Base-by-base conservation (phyloP, 2,888 invertebrate genomes). In the Terebella lapidaria region DNA sequence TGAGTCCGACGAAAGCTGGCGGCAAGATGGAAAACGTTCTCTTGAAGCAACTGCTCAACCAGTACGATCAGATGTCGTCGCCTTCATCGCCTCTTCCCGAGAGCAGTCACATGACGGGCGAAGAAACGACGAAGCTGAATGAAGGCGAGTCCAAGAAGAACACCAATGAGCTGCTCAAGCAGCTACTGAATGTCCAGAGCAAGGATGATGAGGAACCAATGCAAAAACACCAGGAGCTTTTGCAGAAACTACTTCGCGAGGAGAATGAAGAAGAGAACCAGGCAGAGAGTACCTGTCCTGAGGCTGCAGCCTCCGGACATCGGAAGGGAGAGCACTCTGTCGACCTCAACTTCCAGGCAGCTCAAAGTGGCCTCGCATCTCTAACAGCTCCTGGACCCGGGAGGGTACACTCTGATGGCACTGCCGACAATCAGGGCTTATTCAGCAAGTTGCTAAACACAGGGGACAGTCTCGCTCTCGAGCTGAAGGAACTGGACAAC, bases 11-110 rank as follows among this genome's bases (percentile, higher is more conserved):
- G 10, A 35, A n/a, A n/a, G 10, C 10, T 35, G 10, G n/a, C n/a
- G 42, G 42, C 42, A 35, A 35, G 42, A 35, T 35, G 42, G 42
- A 35, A 15, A 62, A 76, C 64, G 56, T 69, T 28, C 71, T 82
- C 61, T 71, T 83, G 42, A 81, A 81, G 65, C 85, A 84, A 62
- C 77, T 89, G 74, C 81, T 89, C 66, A 87, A 87, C 73, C 86
- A 87, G 73, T 86, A 85, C 58, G 88, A 88, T 69, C 85, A 85
- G 86, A 86, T 35, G n/a, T n/a, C 42, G 10, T 35, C 42, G 10
- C 42, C 42, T 15, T n/a, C n/a, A 10, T 35, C 42, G n/a, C 42
- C 42, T 15, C 10, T 35, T 35, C 10, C 10, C 10, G n/a, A 15
- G n/a, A 35, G 42, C n/a, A n/a, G 42, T 35, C 5, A 49, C 5